These are phyloP conservation scores for Staurois parvus DNA, from an alignment of 2,797 vertebrate genomes.

Conservation along the genomic window DNA sequence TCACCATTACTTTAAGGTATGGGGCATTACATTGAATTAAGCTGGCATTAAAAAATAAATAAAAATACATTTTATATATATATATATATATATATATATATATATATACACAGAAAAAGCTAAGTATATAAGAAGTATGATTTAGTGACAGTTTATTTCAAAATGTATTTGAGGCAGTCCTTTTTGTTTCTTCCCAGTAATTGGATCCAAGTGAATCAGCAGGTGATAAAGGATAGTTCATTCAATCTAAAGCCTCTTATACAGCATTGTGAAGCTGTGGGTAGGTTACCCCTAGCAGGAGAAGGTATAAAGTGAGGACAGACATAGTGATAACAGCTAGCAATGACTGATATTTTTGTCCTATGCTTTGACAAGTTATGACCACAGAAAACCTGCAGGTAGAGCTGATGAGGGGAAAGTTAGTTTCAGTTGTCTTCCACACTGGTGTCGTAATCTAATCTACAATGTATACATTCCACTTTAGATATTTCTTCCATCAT, in stretches of 20 bases:
- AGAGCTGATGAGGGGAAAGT: conserved; percentile 36
- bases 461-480: not conserved
- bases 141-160: conserved; percentile 70
- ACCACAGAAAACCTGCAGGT: conserved; percentile 31
- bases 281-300: conserved; percentile 62
- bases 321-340: conserved; percentile 63
- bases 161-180: conserved; percentile 67
- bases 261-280: conserved; percentile 76
- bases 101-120: conserved; percentile 23
- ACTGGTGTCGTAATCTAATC: conserved; percentile 25
- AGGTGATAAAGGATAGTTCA: conserved; percentile 87
- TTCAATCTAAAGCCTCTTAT: conserved; percentile 77
- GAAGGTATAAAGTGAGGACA: conserved; percentile 64
- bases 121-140: conserved; percentile 64
- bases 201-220: conserved; percentile 82
- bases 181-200: conserved; percentile 77
- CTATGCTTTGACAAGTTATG: conserved; percentile 38
- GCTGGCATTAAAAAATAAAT: not conserved
- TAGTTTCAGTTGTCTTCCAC: conserved; percentile 30
- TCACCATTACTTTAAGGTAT: no score
- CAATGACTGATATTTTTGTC: conserved; percentile 51
- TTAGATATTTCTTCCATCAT: not conserved
- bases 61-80: not conserved
- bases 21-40: no score
- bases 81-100: not conserved